Conservation (phyloP, 2,113 vertebrate species). For the Morone saxatilis region DNA sequence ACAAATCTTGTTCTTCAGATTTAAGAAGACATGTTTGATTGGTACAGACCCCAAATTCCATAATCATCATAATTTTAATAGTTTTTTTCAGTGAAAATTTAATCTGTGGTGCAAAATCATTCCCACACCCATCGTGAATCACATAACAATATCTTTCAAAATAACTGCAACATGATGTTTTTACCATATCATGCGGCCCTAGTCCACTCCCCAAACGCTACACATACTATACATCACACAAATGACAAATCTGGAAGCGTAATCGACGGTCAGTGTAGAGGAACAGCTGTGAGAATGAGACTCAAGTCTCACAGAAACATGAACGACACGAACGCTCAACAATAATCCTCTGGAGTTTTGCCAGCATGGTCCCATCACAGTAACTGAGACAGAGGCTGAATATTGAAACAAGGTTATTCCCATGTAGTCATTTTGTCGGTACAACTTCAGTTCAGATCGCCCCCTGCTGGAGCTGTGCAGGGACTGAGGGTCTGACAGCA, state of each 20-base stretch:
- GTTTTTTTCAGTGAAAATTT: no score
- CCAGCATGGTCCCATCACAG: slow-evolving; percentile 19
- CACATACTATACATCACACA: not conserved
- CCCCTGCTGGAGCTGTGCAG: slow-evolving; percentile 62
- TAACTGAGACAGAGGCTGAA: slow-evolving; percentile 28
- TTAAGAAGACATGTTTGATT: no score
- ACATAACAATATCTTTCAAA: no score
- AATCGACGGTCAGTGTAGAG: not conserved
- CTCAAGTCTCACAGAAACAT: not conserved
- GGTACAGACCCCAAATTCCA: no score
- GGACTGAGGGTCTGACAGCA: not conserved
- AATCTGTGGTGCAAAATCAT: no score
- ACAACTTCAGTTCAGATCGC: slow-evolving; percentile 46
- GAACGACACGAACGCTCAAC: slow-evolving; percentile 1
- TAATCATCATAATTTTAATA: no score
- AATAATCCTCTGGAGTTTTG: slow-evolving; percentile 21
- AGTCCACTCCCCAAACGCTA: no score
- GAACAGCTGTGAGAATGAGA: slow-evolving; percentile 18
- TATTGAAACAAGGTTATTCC: slow-evolving; percentile 1
- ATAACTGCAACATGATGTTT: no score
- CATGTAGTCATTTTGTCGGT: not conserved
- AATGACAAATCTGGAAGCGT: not conserved
- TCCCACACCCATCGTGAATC: no score
- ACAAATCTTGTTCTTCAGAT: no score
- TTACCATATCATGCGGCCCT: no score